Percentiles rank a stretch among this genome's conserved stretches.
Evolutionary conservation across 2,888 invertebrate genomes (phyloP).

Genomic region (Acutogordius australiensis): DNA sequence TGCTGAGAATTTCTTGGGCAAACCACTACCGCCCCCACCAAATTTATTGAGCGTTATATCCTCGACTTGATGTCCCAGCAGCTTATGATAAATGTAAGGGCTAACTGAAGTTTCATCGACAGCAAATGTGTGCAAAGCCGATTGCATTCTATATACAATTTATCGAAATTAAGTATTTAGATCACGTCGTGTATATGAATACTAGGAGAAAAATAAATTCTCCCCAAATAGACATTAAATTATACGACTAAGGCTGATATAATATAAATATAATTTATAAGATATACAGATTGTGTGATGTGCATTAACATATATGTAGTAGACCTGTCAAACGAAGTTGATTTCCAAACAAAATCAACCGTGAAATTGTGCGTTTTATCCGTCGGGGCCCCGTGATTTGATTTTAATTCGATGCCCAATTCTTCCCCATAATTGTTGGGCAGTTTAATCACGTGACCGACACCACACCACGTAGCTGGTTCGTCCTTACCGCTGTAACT

Average conservation of each 20-base stretch:
- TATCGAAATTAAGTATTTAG: no score
- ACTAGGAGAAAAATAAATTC: no score
- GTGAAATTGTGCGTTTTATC: constrained; percentile 81
- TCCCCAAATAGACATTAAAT: no score
- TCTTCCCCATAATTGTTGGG: constrained; percentile 59
- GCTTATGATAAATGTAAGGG: constrained; percentile 77
- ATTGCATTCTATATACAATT: constrained; percentile 83
- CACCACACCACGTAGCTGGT: constrained; percentile 46
- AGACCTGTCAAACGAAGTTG: constrained; percentile 85
- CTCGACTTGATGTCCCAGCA: constrained; percentile 40
- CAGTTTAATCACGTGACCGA: constrained; percentile 65
- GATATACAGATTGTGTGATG: no score
- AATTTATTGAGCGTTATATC: constrained; percentile 27
- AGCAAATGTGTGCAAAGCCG: constrained; percentile 69
- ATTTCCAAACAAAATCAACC: constrained; percentile 96
- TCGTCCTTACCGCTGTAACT: background rate
- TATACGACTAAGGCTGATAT: no score
- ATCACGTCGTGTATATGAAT: no score
- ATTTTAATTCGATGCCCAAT: constrained; percentile 77
- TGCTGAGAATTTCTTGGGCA: constrained; percentile 84
- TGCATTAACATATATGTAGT: no score
- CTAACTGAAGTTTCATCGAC: constrained; percentile 85
- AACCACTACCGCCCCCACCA: constrained; percentile 32
- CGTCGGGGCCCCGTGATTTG: constrained; percentile 58
- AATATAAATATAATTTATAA: no score